Percentiles rank a stretch among this genome's conserved stretches.
phyloP scores from a whole-genome alignment of 2,888 invertebrate species.

The Germaria angustata region DNA sequence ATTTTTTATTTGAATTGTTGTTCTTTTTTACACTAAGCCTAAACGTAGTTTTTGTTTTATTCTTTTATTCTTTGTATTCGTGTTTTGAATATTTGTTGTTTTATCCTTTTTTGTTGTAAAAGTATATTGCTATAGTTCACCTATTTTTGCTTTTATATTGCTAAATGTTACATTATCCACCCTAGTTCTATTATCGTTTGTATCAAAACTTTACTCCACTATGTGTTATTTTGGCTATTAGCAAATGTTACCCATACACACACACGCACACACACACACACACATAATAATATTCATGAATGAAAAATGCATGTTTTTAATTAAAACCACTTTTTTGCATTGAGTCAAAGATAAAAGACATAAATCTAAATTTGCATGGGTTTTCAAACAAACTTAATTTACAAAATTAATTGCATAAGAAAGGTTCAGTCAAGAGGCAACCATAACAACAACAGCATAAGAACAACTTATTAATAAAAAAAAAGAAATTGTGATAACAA shows the following conservation, averaged over 20 bases:
- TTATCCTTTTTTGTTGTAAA: neutral
- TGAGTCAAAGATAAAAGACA: neutral
- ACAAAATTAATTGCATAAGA: neutral
- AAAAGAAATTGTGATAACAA: too few relatives aligned
- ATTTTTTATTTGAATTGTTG: constrained; percentile 18
- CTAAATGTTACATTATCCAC: constrained; percentile 45
- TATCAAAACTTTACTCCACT: constrained; percentile 32
- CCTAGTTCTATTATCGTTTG: constrained; percentile 18
- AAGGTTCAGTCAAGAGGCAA: constrained; percentile 17
- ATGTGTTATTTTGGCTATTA: constrained; percentile 8
- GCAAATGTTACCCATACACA: constrained; percentile 10
- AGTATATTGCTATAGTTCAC: constrained; percentile 28
- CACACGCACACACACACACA: neutral
- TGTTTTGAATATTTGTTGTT: constrained; percentile 30
- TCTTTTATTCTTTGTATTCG: neutral
- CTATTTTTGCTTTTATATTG: constrained; percentile 16
- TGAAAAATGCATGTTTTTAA: constrained; percentile 43
- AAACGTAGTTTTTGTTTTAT: constrained; percentile 60
- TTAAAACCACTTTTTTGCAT: neutral
- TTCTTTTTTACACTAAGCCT: constrained; percentile 65
- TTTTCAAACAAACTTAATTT: neutral
- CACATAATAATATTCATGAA: neutral
- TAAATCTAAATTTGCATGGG: constrained; percentile 57
- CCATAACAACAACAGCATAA: neutral
- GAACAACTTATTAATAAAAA: too few relatives aligned